Evolutionary conservation across 2,797 vertebrate genomes (phyloP), one percentile per base, ranked within the genome.

Genomic region (Hippopotamyrus pictus): DNA sequence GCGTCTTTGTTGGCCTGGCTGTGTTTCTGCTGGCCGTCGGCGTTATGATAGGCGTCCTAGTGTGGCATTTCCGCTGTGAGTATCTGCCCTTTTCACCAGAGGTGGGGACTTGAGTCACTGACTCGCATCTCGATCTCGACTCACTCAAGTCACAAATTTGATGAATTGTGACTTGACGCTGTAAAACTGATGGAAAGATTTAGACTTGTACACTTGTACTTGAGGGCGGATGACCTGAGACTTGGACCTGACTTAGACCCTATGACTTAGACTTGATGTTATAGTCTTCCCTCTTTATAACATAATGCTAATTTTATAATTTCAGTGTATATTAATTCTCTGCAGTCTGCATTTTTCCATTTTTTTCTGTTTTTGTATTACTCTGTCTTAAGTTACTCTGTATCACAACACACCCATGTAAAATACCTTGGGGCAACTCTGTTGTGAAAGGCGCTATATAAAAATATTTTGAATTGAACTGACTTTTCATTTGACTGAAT

Each of bases 41-140:
- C 0, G 92, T 98, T 1, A 0, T 91, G 29, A 93, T 92, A 0
- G 96, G 97, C 0, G 90, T 98, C 79, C 93, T 98, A 82, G 96
- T 98, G 12, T 98, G 98, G 97, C 96, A 97, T 92, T 97, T 97
- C 89, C 95, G 96, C 90, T 92, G 98, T 99, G 93, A 97, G 98
- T 94, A n/a, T 53, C 85, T 37, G 19, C 29, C 73, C 46, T 65
- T 65, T 12, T 65, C 59, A 65, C 2, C 4, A 5, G 41, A 33
- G 33, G 14, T 41, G 25, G 22, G 59, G 9, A 29, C 22, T 65
- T 12, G 59, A 25, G 59, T 65, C 59, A 65, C 3, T 29, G 22
- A 65, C 22, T 29, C 8, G 9, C 25, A 65, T 25, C 59, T 25
- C 8, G 1, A 65, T 25, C 59, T 25, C 8, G 7, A 3, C 19